Conservation (phyloP, 2,113 vertebrate genomes). For the Beaufortia kweichowensis region DNA sequence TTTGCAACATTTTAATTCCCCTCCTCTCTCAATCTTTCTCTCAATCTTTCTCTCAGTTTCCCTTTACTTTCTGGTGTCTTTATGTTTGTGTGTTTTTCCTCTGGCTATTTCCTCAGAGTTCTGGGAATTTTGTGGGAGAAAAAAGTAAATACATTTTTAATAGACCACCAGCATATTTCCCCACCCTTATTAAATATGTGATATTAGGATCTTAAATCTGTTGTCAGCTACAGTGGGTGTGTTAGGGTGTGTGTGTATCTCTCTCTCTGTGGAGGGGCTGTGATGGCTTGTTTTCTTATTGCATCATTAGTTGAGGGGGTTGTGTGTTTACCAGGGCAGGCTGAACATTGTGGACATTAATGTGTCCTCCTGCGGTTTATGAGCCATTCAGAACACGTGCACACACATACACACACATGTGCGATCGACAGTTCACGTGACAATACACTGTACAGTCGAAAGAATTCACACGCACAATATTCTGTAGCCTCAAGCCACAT, state of each 20-base stretch:
- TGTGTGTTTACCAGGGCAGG: slow-evolving; percentile 85
- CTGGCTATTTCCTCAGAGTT: not conserved
- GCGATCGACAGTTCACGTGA: slow-evolving; percentile 13
- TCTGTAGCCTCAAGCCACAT: slow-evolving; percentile 3
- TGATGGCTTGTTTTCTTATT: slow-evolving; percentile 87
- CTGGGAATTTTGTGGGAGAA: slow-evolving; percentile 10
- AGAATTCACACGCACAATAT: slow-evolving; percentile 21
- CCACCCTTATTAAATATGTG: slow-evolving; percentile 36
- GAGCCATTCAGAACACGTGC: slow-evolving; percentile 61
- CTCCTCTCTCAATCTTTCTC: not conserved
- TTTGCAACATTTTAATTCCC: not conserved
- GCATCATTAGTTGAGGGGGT: slow-evolving; percentile 89
- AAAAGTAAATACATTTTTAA: slow-evolving; percentile 19
- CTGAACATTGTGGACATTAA: slow-evolving; percentile 87
- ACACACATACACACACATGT: slow-evolving; percentile 42
- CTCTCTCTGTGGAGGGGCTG: slow-evolving; percentile 81
- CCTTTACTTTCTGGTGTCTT: not conserved
- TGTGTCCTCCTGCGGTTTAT: slow-evolving; percentile 86
- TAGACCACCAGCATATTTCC: slow-evolving; percentile 35
- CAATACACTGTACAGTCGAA: slow-evolving; percentile 11
- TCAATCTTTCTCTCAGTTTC: not conserved
- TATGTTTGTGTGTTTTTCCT: not conserved
- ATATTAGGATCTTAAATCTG: slow-evolving; percentile 37
- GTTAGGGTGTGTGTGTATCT: slow-evolving; percentile 44
- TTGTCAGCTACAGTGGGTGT: slow-evolving; percentile 39